phyloP scores from a whole-genome alignment of 1,140 invertebrate species.

The Physella acuta region DNA sequence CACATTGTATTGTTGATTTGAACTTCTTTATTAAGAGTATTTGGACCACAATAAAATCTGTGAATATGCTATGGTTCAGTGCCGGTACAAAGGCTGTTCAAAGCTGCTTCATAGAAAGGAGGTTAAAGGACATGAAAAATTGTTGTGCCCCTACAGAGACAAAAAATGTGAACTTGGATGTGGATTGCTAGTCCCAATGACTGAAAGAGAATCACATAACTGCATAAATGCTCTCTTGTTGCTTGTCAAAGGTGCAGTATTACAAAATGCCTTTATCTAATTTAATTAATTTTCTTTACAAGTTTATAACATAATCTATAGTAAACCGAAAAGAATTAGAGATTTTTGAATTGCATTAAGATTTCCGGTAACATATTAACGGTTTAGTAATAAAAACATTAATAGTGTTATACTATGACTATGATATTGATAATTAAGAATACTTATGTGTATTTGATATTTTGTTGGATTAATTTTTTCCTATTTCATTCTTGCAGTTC shows the following conservation, averaged over 20 bases:
- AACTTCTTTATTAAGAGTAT: too few species aligned
- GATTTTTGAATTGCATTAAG: too few species aligned
- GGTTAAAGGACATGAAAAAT: conserved; percentile 33
- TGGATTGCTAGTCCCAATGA: conserved; percentile 34
- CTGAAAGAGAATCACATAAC: conserved; percentile 28
- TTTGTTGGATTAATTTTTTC: too few species aligned
- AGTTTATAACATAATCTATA: too few species aligned
- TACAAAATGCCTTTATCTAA: too few species aligned
- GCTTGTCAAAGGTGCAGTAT: conserved; percentile 29
- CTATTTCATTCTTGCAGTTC: too few species aligned
- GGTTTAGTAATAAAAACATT: neutral
- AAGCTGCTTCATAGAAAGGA: conserved; percentile 28
- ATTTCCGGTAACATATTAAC: neutral
- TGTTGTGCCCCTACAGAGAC: conserved; percentile 34
- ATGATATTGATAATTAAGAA: too few species aligned
- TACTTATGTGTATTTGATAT: too few species aligned
- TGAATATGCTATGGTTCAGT: conserved; percentile 6
- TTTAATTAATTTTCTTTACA: too few species aligned
- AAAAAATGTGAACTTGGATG: conserved; percentile 30
- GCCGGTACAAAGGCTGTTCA: conserved; percentile 31
- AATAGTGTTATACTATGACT: too few species aligned
- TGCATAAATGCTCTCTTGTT: conserved; percentile 33
- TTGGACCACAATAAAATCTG: neutral
- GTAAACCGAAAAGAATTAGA: too few species aligned
- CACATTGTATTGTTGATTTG: too few species aligned